Base-by-base conservation (phyloP, 2,113 vertebrate species). In the Gambusia affinis region DNA sequence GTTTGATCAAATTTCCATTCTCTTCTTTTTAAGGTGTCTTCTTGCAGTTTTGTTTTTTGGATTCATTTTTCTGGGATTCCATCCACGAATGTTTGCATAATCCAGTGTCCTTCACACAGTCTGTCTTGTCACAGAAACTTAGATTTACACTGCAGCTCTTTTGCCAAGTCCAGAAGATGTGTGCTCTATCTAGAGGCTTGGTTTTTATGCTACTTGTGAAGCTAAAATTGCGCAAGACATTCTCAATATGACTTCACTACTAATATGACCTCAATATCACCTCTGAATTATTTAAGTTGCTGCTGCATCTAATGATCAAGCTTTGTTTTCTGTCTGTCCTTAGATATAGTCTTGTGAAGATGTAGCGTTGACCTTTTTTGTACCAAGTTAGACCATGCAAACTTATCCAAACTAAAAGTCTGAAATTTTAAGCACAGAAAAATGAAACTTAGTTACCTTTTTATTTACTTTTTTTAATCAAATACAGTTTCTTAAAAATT, bases 81-180 rank as follows among this genome's bases (percentile, higher is more conserved):
- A 6, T 44, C 65, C 65, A 29, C 47, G n/a, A 28, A 19, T 24
- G 24, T 67, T 29, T 42, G 31, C 44, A 57, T 15, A 35, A 35
- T n/a, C 12, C 51, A 60, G 12, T 35, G 22, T 70, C 47, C 4
- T 57, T 57, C 28, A 31, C 42, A 22, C 29, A 6, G 15, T 47
- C 66, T 69, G 37, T 67, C 24, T 39, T 42, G 37, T 15, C 35
- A 66, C 64, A 27, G 28, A 31, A 68, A 68, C 29, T 69, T 47
- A 33, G 28, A 68, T 51, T 68, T 51, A 54, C 22, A 12, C 47
- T 35, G 11, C 24, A 27, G 8, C 31, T 37, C 22, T 15, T 70
- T 17, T 35, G 51, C 22, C 19, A 37, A 35, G 31, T 51, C 68
- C 37, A 37, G 68, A 33, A 35, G 24, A 30, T 28, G 19, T n/a